Evolutionary conservation across 2,113 vertebrate species (phyloP).

Genomic region (Perognathus longimembris): DNA sequence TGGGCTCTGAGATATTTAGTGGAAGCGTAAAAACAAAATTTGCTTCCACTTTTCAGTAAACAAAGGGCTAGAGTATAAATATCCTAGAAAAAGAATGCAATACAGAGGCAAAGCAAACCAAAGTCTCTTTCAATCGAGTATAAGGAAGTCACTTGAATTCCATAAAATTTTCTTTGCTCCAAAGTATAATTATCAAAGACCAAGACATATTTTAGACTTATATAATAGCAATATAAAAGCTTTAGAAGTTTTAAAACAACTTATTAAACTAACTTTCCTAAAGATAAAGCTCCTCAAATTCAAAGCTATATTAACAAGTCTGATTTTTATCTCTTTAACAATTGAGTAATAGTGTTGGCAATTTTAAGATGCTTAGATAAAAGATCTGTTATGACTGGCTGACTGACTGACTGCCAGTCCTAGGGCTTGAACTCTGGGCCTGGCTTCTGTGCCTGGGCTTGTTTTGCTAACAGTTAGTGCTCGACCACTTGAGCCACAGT

Average conservation of each 20-base stretch:
- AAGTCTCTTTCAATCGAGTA: not conserved
- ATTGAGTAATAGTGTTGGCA: not conserved
- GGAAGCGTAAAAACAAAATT: not conserved
- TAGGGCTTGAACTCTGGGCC: too few species aligned
- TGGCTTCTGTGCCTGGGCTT: too few species aligned
- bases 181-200: conserved; percentile 32
- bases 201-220: conserved; percentile 5
- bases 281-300: conserved; percentile 30
- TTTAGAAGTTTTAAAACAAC: not conserved
- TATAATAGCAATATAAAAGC: not conserved
- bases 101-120: not conserved
- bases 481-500: too few species aligned
- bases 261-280: not conserved
- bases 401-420: too few species aligned
- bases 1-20: not conserved
- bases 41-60: not conserved
- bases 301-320: conserved; percentile 1
- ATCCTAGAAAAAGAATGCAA: not conserved
- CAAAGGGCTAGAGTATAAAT: not conserved
- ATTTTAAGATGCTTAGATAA: not conserved
- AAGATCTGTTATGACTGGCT: not conserved
- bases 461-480: too few species aligned
- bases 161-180: not conserved
- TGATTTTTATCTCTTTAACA: conserved; percentile 21
- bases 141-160: not conserved